phyloP scores from a whole-genome alignment of 2,888 invertebrate genomes.

The Orchesellides sinensis region DNA sequence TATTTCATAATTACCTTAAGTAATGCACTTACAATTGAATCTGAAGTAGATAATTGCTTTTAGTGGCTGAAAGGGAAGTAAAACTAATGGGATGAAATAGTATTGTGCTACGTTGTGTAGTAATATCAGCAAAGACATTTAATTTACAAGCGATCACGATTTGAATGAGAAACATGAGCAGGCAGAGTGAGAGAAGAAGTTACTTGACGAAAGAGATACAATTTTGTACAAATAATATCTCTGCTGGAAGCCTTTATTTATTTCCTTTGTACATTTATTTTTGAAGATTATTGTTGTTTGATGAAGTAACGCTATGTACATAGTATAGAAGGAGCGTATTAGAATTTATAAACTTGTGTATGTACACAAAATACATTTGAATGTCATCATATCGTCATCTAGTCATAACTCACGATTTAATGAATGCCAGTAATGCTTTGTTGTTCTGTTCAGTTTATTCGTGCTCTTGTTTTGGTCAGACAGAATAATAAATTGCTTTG shows the following conservation, averaged over 20 bases:
- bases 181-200: neutral
- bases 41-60: no score
- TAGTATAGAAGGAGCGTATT: no score
- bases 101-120: conserved; percentile 13
- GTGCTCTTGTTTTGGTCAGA: neutral
- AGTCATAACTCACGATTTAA: conserved; percentile 22
- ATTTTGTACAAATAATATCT: conserved; percentile 53
- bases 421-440: conserved; percentile 2
- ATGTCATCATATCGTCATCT: conserved; percentile 42
- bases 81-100: no score
- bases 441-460: conserved; percentile 10
- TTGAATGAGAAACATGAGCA: conserved; percentile 69
- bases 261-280: conserved; percentile 45
- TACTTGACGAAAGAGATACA: neutral
- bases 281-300: conserved; percentile 33
- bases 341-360: neutral
- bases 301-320: conserved; percentile 40
- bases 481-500: no score
- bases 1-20: neutral
- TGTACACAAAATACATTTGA: conserved; percentile 21
- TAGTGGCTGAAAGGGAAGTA: no score
- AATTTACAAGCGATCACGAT: conserved; percentile 71
- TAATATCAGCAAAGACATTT: conserved; percentile 65
- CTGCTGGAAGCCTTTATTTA: conserved; percentile 58
- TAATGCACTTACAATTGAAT: no score